phyloP scores from a whole-genome alignment of 1,140 invertebrate genomes.

The Calosoma granatense region DNA sequence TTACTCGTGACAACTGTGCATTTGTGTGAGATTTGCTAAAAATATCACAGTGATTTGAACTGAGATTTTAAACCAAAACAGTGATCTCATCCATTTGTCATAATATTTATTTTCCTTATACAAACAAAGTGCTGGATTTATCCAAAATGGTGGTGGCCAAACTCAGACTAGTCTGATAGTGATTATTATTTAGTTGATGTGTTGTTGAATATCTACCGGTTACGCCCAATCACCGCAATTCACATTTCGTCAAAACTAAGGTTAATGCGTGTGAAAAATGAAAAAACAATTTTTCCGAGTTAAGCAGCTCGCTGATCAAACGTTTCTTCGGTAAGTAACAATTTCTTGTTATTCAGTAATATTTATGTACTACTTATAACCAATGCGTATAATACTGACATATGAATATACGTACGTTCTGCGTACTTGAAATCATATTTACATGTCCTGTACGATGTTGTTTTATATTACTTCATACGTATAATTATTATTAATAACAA shows the following conservation, averaged over 20 bases:
- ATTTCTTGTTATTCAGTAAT: slow-evolving; percentile 10
- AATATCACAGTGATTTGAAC: not conserved
- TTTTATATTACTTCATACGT: too few species aligned
- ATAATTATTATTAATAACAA: too few species aligned
- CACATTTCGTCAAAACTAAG: not conserved
- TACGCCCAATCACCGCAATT: not conserved
- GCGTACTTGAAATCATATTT: too few species aligned
- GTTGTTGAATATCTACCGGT: not conserved
- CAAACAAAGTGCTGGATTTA: not conserved
- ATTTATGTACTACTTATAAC: too few species aligned
- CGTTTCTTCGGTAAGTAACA: slow-evolving; percentile 63
- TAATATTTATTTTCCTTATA: not conserved
- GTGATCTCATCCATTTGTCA: not conserved
- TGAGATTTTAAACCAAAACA: not conserved
- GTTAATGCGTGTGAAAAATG: slow-evolving; percentile 37
- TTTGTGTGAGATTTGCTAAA: not conserved
- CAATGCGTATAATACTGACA: too few species aligned
- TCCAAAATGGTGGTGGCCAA: not conserved
- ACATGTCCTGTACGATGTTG: too few species aligned
- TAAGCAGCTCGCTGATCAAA: slow-evolving; percentile 80
- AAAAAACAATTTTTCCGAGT: slow-evolving; percentile 83
- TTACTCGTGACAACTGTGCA: not conserved
- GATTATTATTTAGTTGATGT: not conserved
- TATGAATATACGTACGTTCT: too few species aligned
- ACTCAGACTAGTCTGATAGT: not conserved